These are phyloP conservation scores for Dichetophora obliterata DNA, from an alignment of 2,888 invertebrate species.

Conservation along the genomic window DNA sequence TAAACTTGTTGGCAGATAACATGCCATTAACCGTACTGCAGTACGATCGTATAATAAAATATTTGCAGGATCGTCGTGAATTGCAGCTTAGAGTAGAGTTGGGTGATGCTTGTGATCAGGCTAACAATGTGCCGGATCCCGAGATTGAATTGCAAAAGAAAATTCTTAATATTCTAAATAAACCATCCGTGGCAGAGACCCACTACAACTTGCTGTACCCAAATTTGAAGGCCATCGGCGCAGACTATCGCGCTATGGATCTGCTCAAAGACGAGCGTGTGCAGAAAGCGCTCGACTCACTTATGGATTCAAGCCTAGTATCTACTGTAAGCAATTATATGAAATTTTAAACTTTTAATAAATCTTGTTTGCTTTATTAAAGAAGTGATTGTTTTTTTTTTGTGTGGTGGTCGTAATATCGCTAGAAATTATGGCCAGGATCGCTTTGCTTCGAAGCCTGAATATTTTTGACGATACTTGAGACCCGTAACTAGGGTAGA, in stretches of 20 bases:
- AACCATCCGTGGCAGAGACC: constrained; percentile 65
- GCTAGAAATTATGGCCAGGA: constrained; percentile 72
- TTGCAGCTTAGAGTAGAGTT: constrained; percentile 82
- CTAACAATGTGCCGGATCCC: constrained; percentile 64
- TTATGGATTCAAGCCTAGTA: constrained; percentile 70
- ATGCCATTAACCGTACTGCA: constrained; percentile 82
- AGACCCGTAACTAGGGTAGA: constrained; percentile 88
- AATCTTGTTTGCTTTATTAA: constrained; percentile 1
- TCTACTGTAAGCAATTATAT: constrained; percentile 57
- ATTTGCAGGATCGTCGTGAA: constrained; percentile 81
- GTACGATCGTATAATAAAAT: constrained; percentile 82
- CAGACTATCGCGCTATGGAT: constrained; percentile 71
- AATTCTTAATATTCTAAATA: constrained; percentile 68
- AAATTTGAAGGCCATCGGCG: constrained; percentile 57
- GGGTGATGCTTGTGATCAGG: constrained; percentile 73
- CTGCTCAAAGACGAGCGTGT: constrained; percentile 84
- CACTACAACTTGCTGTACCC: constrained; percentile 59
- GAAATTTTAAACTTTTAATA: constrained; percentile 53
- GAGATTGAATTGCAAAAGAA: constrained; percentile 69
- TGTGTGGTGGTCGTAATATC: not conserved
- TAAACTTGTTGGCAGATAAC: constrained; percentile 87
- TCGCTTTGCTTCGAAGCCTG: constrained; percentile 77
- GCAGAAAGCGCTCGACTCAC: constrained; percentile 83
- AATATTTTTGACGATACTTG: constrained; percentile 84
- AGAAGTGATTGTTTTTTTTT: constrained; percentile 3